Evolutionary conservation across 1,140 invertebrate species (phyloP), one percentile per base, ranked within the genome.

Genomic region (Microplitis mediator): DNA sequence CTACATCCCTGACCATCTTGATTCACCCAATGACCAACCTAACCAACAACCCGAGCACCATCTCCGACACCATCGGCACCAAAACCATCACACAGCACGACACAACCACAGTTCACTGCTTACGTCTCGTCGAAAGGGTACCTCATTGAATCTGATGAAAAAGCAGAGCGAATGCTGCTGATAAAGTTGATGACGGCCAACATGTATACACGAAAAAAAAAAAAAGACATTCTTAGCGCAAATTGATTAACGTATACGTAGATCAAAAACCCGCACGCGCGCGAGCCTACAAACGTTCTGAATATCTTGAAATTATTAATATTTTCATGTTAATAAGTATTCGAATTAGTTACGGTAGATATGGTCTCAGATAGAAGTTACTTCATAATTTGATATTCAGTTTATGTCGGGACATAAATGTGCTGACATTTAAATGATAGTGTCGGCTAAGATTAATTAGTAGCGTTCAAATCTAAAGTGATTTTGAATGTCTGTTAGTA

Each of bases 41-140:
- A 66, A 67, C 80, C 76, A 79, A 86, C 73, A 75, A 84, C 80
- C 80, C 80, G 82, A 84, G 82, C 84, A 85, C 84, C 79, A 67
- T 52, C 65, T 80, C 76, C 80, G 83, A 82, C 83, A 85, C 76
- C 83, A 86, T 74, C 83, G 81, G 78, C 85, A 86, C 81, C 78
- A 82, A 77, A 77, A 82, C 75, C 75, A 78, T 75, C 78, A 82
- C 75, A 83, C 80, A 83, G 83, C 84, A 85, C 81, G 77, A 87
- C 83, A 86, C 83, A 85, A 87, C 82, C 82, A 86, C 81, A 86
- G 80, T 83, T 85, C 83, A 84, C 83, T 85, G 81, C 82, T 85
- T 82, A 84, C 80, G 78, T 79, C 82, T 82, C 83, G 76, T 82
- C 80, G 71, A 84, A 86, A 85, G 81, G 84, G 84, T 86, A 86